These are phyloP conservation scores for Turritopsis dohrnii DNA, from an alignment of 30 jellyfish, hydroid and myxozoan genomes.

Conservation along the genomic window DNA sequence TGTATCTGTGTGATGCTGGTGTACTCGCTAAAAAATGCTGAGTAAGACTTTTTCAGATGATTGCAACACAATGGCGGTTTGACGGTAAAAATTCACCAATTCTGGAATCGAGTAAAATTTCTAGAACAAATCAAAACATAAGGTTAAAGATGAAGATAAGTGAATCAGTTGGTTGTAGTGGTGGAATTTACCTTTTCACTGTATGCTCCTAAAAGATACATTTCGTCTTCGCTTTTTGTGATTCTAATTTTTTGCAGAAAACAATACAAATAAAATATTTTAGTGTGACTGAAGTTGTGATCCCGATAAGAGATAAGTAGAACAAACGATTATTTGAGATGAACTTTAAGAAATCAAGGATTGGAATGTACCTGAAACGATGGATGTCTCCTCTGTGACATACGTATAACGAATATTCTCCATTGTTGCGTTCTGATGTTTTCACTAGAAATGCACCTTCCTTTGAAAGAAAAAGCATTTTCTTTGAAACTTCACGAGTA, in stretches of 20 bases:
- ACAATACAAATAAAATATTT: no score
- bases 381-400: neutral
- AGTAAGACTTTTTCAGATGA: neutral
- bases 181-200: neutral
- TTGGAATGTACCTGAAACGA: neutral
- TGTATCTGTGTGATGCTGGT: no score
- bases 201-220: neutral
- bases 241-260: neutral
- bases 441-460: neutral
- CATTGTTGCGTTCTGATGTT: neutral
- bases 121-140: neutral
- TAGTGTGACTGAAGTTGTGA: no score
- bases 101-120: neutral
- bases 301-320: no score
- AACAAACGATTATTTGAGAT: no score
- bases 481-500: neutral
- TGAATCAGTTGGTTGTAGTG: neutral
- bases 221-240: neutral
- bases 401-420: neutral
- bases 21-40: neutral
- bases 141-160: neutral
- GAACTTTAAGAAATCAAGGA: neutral
- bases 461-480: neutral
- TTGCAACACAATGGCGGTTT: neutral
- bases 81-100: neutral